Percentiles rank a stretch among this genome's conserved stretches.
Evolutionary conservation across 2,888 invertebrate genomes (phyloP).

Genomic region (Minunthozetes semirufus): DNA sequence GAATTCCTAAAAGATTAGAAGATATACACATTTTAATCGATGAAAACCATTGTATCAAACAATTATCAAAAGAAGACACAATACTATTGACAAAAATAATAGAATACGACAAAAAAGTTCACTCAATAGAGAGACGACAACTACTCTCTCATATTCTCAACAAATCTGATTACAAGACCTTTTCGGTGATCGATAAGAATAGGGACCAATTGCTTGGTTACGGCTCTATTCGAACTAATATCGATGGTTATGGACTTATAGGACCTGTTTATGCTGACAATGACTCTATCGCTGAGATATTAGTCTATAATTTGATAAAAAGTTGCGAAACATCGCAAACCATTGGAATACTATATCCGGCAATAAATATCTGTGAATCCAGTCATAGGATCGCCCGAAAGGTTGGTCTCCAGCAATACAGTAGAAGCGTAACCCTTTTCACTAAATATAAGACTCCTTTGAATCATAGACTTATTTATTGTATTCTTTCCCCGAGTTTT

Average conservation of each 20-base stretch:
- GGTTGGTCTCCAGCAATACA: not conserved
- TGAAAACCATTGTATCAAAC: not conserved
- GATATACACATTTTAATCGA: not conserved
- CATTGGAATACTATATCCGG: slow-evolving; percentile 9
- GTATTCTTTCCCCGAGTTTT: slow-evolving; percentile 29
- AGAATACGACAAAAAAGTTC: slow-evolving; percentile 24
- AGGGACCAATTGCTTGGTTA: slow-evolving; percentile 23
- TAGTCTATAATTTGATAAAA: slow-evolving; percentile 23
- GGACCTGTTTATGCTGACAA: slow-evolving; percentile 33
- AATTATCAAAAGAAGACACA: not conserved
- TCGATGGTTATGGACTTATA: slow-evolving; percentile 13
- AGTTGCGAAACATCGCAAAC: not conserved
- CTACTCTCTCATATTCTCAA: slow-evolving; percentile 3
- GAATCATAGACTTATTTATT: slow-evolving; percentile 25
- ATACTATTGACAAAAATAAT: slow-evolving; percentile 13
- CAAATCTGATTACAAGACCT: slow-evolving; percentile 16
- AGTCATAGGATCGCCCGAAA: slow-evolving; percentile 10
- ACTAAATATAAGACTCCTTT: slow-evolving; percentile 13
- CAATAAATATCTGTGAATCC: not conserved
- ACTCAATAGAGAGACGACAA: not conserved
- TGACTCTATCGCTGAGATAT: slow-evolving; percentile 29
- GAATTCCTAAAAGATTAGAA: slow-evolving; percentile 15
- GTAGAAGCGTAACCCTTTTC: slow-evolving; percentile 6
- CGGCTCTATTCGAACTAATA: slow-evolving; percentile 28
- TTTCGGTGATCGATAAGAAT: slow-evolving; percentile 1